A percentile compares a stretch with the other conserved stretches of the same genome.
These are phyloP conservation scores for Brenthis daphne DNA, from an alignment of 2,888 invertebrate genomes.

Conservation along the genomic window DNA sequence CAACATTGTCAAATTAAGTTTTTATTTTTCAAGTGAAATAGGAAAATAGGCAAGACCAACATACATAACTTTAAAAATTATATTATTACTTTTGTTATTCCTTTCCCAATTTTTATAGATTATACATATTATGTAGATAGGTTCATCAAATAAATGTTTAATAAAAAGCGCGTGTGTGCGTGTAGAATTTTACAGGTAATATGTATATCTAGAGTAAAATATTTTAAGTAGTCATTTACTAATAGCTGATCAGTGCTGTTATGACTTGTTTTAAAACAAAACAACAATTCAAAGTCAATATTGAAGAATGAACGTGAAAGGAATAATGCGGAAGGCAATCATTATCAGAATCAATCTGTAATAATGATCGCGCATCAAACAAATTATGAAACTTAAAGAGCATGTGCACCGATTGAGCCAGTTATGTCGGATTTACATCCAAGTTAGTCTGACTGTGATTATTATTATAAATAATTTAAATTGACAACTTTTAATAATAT, in stretches of 20 bases:
- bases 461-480: too few species aligned
- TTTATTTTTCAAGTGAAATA: too few species aligned
- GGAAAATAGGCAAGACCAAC: too few species aligned
- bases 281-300: conserved; percentile 49
- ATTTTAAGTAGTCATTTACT: conserved; percentile 23
- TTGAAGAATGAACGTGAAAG: conserved; percentile 50
- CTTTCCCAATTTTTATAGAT: too few species aligned
- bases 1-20: too few species aligned
- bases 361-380: conserved; percentile 68
- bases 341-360: conserved; percentile 70
- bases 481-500: too few species aligned
- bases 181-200: conserved; percentile 5
- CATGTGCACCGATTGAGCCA: conserved; percentile 16
- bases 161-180: neutral
- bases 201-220: conserved; percentile 18
- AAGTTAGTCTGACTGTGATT: too few species aligned
- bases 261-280: conserved; percentile 49
- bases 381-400: conserved; percentile 69
- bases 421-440: conserved; percentile 9
- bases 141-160: neutral
- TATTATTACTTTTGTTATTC: too few species aligned
- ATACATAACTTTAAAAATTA: too few species aligned
- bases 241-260: conserved; percentile 40
- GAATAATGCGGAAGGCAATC: conserved; percentile 73
- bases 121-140: too few species aligned